Percentiles rank a stretch among this genome's conserved stretches.
phyloP scores from a whole-genome alignment of 2,888 invertebrate species.

The Eupeodes latifasciatus region DNA sequence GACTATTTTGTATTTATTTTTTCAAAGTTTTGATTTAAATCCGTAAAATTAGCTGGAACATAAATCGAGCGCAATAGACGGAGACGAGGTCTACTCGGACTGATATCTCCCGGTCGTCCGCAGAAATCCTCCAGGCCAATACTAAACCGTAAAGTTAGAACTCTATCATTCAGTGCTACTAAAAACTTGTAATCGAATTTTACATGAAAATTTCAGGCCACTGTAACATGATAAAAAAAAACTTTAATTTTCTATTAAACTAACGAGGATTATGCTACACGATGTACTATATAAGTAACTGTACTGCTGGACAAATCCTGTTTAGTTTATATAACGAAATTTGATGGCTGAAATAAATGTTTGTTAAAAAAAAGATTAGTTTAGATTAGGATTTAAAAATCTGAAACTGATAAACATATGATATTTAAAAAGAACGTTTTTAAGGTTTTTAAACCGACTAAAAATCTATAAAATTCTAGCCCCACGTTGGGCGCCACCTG shows the following conservation, averaged over 20 bases:
- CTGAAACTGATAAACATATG: background rate
- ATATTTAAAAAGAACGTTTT: background rate
- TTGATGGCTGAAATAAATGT: background rate
- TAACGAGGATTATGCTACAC: background rate
- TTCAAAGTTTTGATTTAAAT: too few species aligned
- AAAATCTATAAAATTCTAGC: background rate
- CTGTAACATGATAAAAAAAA: background rate
- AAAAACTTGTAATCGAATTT: too few species aligned
- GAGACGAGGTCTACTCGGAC: too few species aligned
- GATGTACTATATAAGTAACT: background rate
- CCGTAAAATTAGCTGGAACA: too few species aligned
- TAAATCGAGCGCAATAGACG: too few species aligned
- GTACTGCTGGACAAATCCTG: background rate
- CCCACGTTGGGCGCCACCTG: constrained; percentile 45
- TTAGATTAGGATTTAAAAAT: background rate
- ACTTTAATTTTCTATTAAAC: background rate
- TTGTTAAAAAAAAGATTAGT: background rate
- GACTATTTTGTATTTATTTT: too few species aligned
- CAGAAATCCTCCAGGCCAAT: too few species aligned
- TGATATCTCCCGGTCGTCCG: too few species aligned
- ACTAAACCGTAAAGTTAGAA: too few species aligned
- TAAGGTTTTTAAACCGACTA: background rate
- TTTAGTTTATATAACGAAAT: too few species aligned
- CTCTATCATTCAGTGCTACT: too few species aligned
- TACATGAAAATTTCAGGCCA: background rate